Evolutionary conservation across 2,113 vertebrate genomes (phyloP).

Genomic region (Eclectus roratus): DNA sequence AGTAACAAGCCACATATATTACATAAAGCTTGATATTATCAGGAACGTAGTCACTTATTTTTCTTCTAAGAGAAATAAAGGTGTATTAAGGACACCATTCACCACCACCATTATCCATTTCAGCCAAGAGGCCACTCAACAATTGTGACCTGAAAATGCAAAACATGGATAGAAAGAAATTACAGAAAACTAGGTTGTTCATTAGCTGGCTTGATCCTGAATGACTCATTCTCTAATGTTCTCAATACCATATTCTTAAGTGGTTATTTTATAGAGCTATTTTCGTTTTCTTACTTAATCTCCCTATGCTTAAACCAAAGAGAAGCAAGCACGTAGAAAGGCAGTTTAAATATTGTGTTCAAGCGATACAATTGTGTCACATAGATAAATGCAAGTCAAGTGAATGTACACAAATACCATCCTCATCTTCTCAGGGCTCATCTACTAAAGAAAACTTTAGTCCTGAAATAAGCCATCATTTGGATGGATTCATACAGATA

Average conservation of each 20-base stretch:
- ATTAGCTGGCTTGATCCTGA: background rate
- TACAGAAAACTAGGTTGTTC: background rate
- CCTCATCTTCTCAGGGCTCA: background rate
- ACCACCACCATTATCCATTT: background rate
- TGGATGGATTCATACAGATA: background rate
- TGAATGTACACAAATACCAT: background rate
- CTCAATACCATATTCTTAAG: background rate
- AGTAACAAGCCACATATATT: background rate
- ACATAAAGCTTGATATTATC: background rate
- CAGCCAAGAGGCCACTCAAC: background rate
- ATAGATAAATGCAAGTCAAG: background rate
- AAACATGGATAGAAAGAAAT: background rate
- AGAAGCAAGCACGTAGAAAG: background rate
- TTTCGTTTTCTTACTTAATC: background rate
- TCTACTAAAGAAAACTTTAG: background rate
- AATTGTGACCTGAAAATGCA: background rate
- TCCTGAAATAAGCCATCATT: background rate
- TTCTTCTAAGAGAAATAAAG: background rate
- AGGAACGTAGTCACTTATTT: background rate
- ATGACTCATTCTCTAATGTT: background rate
- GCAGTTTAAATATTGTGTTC: background rate
- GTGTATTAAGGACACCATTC: background rate
- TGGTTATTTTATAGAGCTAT: background rate
- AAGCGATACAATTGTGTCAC: background rate
- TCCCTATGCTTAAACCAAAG: background rate